Percentiles rank a stretch among this genome's conserved stretches.
Evolutionary conservation across 2,113 vertebrate genomes (phyloP).

Genomic region (Hippoglossus stenolepis): DNA sequence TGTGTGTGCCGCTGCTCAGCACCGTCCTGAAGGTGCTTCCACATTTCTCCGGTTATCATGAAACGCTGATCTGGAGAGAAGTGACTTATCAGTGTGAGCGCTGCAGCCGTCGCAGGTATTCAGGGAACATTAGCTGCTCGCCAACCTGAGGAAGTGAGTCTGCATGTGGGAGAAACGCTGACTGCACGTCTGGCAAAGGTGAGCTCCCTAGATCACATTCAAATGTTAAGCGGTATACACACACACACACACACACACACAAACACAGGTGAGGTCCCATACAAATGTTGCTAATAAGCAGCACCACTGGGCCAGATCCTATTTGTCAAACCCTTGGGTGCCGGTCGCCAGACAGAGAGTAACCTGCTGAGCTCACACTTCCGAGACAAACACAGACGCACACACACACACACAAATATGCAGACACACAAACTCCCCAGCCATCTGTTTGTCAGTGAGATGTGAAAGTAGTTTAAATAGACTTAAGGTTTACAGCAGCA

Average conservation of each 20-base stretch:
- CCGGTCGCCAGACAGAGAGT: slow-evolving; percentile 39
- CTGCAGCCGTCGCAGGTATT: slow-evolving; percentile 40
- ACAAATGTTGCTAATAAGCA: slow-evolving; percentile 75
- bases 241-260: slow-evolving; percentile 1
- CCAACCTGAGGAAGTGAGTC: slow-evolving; percentile 42
- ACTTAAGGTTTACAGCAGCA: slow-evolving; percentile 14
- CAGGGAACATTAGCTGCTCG: slow-evolving; percentile 60
- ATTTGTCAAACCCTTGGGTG: slow-evolving; percentile 72
- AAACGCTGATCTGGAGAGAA: slow-evolving; percentile 29
- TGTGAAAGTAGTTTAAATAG: slow-evolving; percentile 41
- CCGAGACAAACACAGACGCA: slow-evolving; percentile 32
- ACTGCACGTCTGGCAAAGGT: slow-evolving; percentile 64
- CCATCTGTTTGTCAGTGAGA: slow-evolving; percentile 45
- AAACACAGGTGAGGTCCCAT: slow-evolving; percentile 50
- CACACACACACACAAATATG: slow-evolving; percentile 27
- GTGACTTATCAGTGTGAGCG: slow-evolving; percentile 34
- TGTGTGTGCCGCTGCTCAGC: slow-evolving; percentile 9
- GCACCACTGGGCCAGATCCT: slow-evolving; percentile 64
- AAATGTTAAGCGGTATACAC: slow-evolving; percentile 64
- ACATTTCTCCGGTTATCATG: slow-evolving; percentile 29
- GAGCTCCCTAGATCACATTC: slow-evolving; percentile 67
- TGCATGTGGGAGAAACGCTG: slow-evolving; percentile 62
- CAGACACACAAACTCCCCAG: slow-evolving; percentile 2
- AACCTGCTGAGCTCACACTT: slow-evolving; percentile 75
- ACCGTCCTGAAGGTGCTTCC: slow-evolving; percentile 25